Evolutionary conservation across 2,113 vertebrate genomes (phyloP), one percentile per base, ranked within the genome.

Genomic region (Hypanus sabinus): DNA sequence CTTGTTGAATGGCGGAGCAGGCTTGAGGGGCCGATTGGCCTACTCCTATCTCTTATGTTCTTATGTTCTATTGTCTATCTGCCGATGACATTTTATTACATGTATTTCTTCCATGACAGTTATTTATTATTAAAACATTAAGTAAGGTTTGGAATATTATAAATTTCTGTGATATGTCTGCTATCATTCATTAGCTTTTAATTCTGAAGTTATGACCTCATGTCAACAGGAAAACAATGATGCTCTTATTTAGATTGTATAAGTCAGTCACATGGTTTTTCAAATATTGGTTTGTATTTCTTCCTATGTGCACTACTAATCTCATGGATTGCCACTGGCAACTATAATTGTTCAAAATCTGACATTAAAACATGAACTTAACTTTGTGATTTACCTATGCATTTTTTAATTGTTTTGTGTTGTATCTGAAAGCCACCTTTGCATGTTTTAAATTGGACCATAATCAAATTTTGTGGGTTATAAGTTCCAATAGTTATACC

Each of bases 341-440:
- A 87, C 27, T 55, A 60, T 87, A 87, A 87, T 87, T 87, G 10
- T 85, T 87, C 60, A 22, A 87, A 87, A 16, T 87, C 30, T 87
- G 27, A 60, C 83, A 60, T 60, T 12, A 14, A 85, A 60, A 55
- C 83, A 60, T n/a, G 12, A 60, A 87, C 60, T 87, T 60, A 62
- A 27, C 22, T 27, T 27, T 0, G 27, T 60, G 55, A 30, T 60
- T 87, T 87, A n/a, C 55, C 12, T 9, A 5, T 87, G 24, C 38
- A 80, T 14, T 55, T 85, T 6, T 85, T 3, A 10, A 85, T 38
- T 22, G 57, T 60, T 60, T 60, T n/a, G 83, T 62, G 55, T 22
- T 10, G 30, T 22, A 87, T n/a, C 24, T 0, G 10, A n/a, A 24
- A 60, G 22, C 7, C 55, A 57, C 27, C 8, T 60, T 55, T n/a